Percentiles rank a stretch among this genome's conserved stretches.
Evolutionary conservation across 2,888 invertebrate genomes (phyloP).

Genomic region (Terebella lapidaria): DNA sequence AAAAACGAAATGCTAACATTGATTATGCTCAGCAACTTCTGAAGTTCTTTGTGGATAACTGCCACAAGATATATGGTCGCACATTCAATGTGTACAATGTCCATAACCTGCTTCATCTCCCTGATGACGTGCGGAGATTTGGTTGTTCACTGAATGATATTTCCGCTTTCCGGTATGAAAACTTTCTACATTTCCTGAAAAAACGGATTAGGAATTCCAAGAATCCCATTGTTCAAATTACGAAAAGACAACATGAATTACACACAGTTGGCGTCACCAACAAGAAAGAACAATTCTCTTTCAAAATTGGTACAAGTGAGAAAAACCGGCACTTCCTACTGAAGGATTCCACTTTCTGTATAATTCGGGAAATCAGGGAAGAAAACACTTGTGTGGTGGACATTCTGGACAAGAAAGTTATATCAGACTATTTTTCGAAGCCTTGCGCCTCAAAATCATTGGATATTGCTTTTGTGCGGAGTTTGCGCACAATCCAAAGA

Average conservation of each 20-base stretch:
- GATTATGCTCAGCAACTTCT: slow-evolving; percentile 18
- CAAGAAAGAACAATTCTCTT: neutral
- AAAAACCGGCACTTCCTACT: neutral
- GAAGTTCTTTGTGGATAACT: slow-evolving; percentile 1
- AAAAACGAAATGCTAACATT: neutral
- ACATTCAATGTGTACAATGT: slow-evolving; percentile 18
- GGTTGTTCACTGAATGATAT: slow-evolving; percentile 12
- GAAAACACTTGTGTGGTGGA: neutral
- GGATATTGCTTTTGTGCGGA: slow-evolving; percentile 19
- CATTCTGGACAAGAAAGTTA: neutral
- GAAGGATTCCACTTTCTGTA: neutral
- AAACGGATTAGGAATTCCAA: slow-evolving; percentile 5
- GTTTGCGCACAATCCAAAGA: slow-evolving; percentile 1
- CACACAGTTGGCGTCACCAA: neutral
- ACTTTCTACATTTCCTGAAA: slow-evolving; percentile 12
- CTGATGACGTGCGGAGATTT: slow-evolving; percentile 9
- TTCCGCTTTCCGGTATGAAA: slow-evolving; percentile 17
- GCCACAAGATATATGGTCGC: slow-evolving; percentile 6
- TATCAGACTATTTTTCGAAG: neutral
- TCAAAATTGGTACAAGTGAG: no score
- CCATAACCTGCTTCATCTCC: slow-evolving; percentile 14
- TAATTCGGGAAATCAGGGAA: neutral
- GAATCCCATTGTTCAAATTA: slow-evolving; percentile 14
- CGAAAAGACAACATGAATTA: slow-evolving; percentile 7
- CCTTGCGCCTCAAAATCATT: slow-evolving; percentile 5